These are phyloP conservation scores for Ptilonorhynchus violaceus DNA, from an alignment of 2,113 vertebrate genomes.

Conservation along the genomic window DNA sequence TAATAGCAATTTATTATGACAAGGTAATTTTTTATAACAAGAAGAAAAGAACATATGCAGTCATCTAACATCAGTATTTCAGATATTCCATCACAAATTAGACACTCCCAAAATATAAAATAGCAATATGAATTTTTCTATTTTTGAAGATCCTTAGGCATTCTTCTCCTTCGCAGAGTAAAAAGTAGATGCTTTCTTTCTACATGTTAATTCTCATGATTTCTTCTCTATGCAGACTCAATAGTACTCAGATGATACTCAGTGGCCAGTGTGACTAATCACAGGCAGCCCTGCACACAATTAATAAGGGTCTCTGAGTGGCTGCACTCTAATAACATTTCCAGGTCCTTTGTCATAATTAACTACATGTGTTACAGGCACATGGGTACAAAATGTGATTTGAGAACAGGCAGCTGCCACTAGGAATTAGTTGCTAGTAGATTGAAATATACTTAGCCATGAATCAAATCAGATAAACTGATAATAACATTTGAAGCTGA, in stretches of 20 bases:
- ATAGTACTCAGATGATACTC: not conserved
- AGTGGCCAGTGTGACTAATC: not conserved
- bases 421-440: not conserved
- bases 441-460: not conserved
- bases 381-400: slow-evolving; percentile 1
- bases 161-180: not conserved
- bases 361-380: not conserved
- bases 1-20: not conserved
- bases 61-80: not conserved
- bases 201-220: not conserved
- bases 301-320: not conserved
- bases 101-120: not conserved
- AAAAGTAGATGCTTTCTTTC: not conserved
- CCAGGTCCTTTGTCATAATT: not conserved
- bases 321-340: not conserved
- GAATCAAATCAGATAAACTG: not conserved
- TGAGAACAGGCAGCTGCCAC: not conserved
- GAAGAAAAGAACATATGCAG: not conserved
- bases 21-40: not conserved
- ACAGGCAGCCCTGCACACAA: not conserved
- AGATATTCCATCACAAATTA: not conserved
- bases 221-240: not conserved
- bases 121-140: not conserved
- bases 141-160: not conserved
- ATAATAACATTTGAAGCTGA: not conserved